Evolutionary conservation across 2,113 vertebrate genomes (phyloP).

Genomic region (Vicugna pacos): DNA sequence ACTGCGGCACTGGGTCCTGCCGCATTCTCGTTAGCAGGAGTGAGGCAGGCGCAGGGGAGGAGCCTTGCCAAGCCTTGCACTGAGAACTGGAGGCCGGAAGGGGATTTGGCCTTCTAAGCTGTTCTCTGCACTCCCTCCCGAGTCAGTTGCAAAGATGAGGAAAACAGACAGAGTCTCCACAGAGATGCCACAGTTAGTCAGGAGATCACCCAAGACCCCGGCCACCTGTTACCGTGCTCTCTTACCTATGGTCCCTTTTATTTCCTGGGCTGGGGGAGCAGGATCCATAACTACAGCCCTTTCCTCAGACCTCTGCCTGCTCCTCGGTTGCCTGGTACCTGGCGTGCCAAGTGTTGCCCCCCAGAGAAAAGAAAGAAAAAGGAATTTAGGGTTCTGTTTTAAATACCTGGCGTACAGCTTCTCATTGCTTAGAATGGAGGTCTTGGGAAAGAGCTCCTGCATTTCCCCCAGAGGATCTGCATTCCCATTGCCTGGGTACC

Average conservation of each 20-base stretch:
- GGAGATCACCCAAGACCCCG: background rate
- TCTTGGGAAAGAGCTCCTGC: background rate
- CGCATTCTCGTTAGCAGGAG: conserved; percentile 39
- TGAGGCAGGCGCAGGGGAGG: conserved; percentile 57
- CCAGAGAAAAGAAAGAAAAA: background rate
- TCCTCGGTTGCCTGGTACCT: background rate
- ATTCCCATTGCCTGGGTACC: background rate
- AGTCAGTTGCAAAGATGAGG: background rate
- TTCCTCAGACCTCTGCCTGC: background rate
- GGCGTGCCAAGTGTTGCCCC: background rate
- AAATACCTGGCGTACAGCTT: background rate
- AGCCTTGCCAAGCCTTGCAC: background rate
- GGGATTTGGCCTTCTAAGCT: conserved; percentile 28
- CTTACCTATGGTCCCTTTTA: background rate
- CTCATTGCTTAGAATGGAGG: background rate
- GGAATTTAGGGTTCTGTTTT: background rate
- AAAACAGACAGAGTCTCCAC: background rate
- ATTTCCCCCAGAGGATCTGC: background rate
- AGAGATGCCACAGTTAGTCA: background rate
- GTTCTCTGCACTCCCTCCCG: background rate
- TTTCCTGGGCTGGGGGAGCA: background rate
- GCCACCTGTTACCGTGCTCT: background rate
- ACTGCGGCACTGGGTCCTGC: conserved; percentile 72
- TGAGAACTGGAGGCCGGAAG: background rate
- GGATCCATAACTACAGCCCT: background rate